phyloP scores from a whole-genome alignment of 2,113 vertebrate species.

The Ginglymostoma cirratum region DNA sequence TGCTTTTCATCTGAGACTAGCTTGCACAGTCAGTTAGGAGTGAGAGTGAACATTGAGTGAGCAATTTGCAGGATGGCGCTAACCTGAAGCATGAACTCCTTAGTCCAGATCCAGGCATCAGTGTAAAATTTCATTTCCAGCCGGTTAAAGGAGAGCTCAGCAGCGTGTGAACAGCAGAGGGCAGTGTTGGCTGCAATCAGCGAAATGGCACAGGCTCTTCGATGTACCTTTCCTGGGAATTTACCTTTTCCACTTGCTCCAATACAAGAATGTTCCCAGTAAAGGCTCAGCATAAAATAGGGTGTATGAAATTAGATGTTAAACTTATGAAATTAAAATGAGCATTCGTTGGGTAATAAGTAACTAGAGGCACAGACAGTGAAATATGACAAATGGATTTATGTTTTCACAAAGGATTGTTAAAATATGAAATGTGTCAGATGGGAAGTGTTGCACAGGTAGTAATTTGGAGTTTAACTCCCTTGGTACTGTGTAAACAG shows the following conservation, averaged over 20 bases:
- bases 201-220: neutral
- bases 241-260: neutral
- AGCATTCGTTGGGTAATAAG: neutral
- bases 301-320: neutral
- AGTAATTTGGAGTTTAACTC: neutral
- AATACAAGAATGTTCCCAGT: neutral
- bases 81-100: neutral
- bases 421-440: neutral
- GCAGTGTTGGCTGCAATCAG: neutral
- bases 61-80: neutral
- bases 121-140: neutral
- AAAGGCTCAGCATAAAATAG: neutral
- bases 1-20: neutral
- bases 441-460: neutral
- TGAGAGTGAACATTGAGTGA: neutral
- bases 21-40: neutral
- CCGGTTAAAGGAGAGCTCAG: no score
- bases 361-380: neutral
- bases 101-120: neutral
- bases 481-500: neutral
- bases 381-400: neutral
- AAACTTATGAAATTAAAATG: neutral
- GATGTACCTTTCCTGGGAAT: neutral
- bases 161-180: neutral
- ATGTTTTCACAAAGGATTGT: neutral